These are phyloP conservation scores for Heteromyza rotundicornis DNA, from an alignment of 2,888 invertebrate species.

Conservation along the genomic window DNA sequence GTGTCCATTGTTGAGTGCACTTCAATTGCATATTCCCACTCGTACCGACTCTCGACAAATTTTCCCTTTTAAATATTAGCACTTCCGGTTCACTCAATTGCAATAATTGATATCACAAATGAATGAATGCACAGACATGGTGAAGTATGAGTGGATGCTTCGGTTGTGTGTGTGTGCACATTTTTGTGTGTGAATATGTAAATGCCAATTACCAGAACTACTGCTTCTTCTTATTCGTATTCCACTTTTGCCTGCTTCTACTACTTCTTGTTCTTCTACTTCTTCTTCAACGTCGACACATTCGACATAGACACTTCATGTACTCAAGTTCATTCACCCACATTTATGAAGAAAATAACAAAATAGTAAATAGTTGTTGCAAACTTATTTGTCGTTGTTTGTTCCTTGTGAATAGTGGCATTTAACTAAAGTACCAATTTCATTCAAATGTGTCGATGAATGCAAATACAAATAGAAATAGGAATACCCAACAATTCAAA, in stretches of 20 bases:
- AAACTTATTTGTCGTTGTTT: constrained; percentile 2
- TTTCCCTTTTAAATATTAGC: constrained; percentile 23
- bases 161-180: constrained; percentile 1
- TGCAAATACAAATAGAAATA: background rate
- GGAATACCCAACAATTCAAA: background rate
- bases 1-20: background rate
- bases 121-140: constrained; percentile 15
- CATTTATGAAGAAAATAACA: background rate
- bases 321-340: background rate
- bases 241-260: no score
- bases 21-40: background rate
- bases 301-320: no score
- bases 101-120: constrained; percentile 23
- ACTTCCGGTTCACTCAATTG: constrained; percentile 24
- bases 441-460: background rate
- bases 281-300: no score
- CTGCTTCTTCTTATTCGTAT: background rate
- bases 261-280: no score
- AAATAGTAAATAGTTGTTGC: background rate
- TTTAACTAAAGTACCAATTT: constrained; percentile 4
- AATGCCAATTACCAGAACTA: background rate
- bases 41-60: background rate
- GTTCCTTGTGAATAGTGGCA: background rate
- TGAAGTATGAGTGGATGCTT: background rate
- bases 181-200: background rate